A percentile compares a stretch with the other conserved stretches of the same genome.
These are phyloP conservation scores for Dasypogon diadema DNA, from an alignment of 2,888 invertebrate genomes.

Conservation along the genomic window DNA sequence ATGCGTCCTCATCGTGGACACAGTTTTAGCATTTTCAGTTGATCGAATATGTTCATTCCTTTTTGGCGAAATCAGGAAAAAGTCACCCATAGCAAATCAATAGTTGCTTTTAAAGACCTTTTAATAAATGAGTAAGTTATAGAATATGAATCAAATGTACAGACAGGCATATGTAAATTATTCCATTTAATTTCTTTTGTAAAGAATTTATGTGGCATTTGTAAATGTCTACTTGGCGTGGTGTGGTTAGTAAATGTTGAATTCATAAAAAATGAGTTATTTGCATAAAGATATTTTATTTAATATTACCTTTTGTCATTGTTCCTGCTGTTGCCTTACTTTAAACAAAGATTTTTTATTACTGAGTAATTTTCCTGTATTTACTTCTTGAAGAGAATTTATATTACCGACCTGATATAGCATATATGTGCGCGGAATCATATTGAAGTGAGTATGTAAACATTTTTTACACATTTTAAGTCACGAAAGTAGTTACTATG, in stretches of 20 bases:
- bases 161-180: slow-evolving; percentile 31
- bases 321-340: too few relatives aligned
- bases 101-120: slow-evolving; percentile 10
- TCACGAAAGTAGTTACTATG: too few relatives aligned
- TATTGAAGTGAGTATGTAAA: too few relatives aligned
- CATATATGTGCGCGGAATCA: too few relatives aligned
- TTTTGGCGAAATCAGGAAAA: slow-evolving; percentile 82
- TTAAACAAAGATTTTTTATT: too few relatives aligned
- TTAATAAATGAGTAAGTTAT: slow-evolving; percentile 17
- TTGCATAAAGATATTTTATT: too few relatives aligned
- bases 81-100: slow-evolving; percentile 58
- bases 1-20: slow-evolving; percentile 85
- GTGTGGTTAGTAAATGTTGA: slow-evolving; percentile 34
- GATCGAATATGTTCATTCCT: slow-evolving; percentile 88
- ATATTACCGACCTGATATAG: too few relatives aligned
- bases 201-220: slow-evolving; percentile 29
- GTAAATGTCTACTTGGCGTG: slow-evolving; percentile 31
- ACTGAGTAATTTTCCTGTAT: too few relatives aligned
- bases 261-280: background rate
- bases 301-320: too few relatives aligned
- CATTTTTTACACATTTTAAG: too few relatives aligned
- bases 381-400: too few relatives aligned
- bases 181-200: slow-evolving; percentile 46
- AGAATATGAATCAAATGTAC: slow-evolving; percentile 25
- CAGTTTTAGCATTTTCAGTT: slow-evolving; percentile 84